Conservation (phyloP, 2,888 invertebrate species). For the Diarsia brunnea region DNA sequence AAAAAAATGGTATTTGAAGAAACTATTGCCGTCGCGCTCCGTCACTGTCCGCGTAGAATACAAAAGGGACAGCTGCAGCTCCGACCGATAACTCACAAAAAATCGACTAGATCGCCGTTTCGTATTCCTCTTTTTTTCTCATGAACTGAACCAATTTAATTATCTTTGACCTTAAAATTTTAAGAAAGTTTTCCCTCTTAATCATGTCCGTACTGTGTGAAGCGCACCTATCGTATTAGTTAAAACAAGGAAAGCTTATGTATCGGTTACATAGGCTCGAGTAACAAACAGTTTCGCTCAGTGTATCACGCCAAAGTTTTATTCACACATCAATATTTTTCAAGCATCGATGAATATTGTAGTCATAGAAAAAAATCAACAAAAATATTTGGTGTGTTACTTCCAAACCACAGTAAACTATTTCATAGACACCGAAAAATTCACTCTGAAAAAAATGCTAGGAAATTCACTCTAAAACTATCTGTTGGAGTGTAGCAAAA, state of each 20-base stretch:
- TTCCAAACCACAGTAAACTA: conserved; percentile 30
- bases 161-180: too few species aligned
- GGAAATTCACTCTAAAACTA: conserved; percentile 55
- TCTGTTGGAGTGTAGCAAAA: conserved; percentile 41
- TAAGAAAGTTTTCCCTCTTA: too few species aligned
- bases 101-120: too few species aligned
- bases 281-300: background rate
- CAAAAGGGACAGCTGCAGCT: too few species aligned
- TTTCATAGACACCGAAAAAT: conserved; percentile 45
- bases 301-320: background rate
- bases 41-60: too few species aligned
- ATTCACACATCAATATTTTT: conserved; percentile 6
- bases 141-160: too few species aligned
- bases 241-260: background rate
- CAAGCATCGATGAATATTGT: background rate
- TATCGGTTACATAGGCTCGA: background rate
- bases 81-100: too few species aligned
- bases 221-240: background rate
- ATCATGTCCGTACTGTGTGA: too few species aligned
- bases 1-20: too few species aligned
- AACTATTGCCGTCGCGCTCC: too few species aligned
- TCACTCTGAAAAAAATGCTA: conserved; percentile 28
- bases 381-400: conserved; percentile 24
- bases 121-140: too few species aligned
- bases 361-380: background rate